Evolutionary conservation across 2,888 invertebrate genomes (phyloP).

Genomic region (Scaptomyza parva): DNA sequence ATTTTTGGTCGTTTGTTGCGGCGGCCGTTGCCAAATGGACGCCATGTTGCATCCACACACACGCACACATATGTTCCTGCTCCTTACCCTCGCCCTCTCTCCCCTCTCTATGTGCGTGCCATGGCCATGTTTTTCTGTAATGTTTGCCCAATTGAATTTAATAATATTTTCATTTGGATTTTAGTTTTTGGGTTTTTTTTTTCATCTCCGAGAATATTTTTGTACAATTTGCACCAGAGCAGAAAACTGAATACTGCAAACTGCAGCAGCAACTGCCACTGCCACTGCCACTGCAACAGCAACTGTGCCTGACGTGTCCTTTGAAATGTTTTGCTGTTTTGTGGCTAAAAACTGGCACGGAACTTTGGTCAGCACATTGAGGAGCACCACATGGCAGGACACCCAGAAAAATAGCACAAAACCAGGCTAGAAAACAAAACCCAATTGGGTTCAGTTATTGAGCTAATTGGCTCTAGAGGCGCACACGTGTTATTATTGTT

Average conservation of each 20-base stretch:
- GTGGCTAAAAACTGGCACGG: conserved; percentile 62
- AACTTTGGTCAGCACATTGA: conserved; percentile 49
- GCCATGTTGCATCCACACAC: conserved; percentile 79
- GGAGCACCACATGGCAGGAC: conserved; percentile 37
- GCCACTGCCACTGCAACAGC: conserved; percentile 13
- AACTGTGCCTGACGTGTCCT: conserved; percentile 48
- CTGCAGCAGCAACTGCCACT: conserved; percentile 16
- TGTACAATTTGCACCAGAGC: conserved; percentile 53
- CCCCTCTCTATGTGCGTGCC: conserved; percentile 42
- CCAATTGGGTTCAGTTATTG: conserved; percentile 36
- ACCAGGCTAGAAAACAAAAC: not conserved
- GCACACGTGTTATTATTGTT: conserved; percentile 35
- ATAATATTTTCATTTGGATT: conserved; percentile 82
- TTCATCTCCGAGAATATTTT: conserved; percentile 53
- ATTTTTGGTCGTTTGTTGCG: conserved; percentile 81
- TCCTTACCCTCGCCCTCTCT: not conserved
- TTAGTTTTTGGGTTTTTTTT: conserved; percentile 65
- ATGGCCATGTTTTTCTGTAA: conserved; percentile 71
- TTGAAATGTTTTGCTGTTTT: conserved; percentile 71
- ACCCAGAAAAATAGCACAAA: conserved; percentile 1
- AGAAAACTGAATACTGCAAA: conserved; percentile 25
- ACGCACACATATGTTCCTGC: conserved; percentile 68
- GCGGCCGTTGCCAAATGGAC: conserved; percentile 81
- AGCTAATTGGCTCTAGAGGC: conserved; percentile 51
- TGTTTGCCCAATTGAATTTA: conserved; percentile 82